Evolutionary conservation across 2,888 invertebrate species (phyloP).

Genomic region (Limnephilus marmoratus): DNA sequence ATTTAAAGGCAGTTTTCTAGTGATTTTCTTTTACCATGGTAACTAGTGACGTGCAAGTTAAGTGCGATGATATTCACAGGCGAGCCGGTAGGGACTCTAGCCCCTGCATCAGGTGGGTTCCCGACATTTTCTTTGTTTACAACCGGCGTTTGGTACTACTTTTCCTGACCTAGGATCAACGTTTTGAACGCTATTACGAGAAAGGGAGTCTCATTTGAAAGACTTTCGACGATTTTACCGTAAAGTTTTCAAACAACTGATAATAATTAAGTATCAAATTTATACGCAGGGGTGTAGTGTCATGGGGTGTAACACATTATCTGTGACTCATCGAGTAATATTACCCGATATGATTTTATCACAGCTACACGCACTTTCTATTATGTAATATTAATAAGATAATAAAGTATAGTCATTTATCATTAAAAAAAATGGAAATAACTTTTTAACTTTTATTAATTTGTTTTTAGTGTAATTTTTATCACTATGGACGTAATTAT

Average conservation of each 20-base stretch:
- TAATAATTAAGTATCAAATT: too few species aligned
- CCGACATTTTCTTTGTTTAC: constrained; percentile 52
- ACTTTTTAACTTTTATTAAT: neutral
- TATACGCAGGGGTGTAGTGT: neutral
- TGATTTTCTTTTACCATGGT: constrained; percentile 13
- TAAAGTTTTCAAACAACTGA: neutral
- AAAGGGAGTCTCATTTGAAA: neutral
- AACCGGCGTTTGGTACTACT: constrained; percentile 42
- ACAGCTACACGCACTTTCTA: neutral
- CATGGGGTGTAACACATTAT: neutral
- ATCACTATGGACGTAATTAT: neutral
- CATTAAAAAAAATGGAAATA: too few species aligned
- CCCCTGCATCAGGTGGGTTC: constrained; percentile 43
- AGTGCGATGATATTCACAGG: constrained; percentile 4
- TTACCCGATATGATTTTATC: neutral
- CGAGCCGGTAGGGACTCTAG: constrained; percentile 21
- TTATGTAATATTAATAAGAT: neutral
- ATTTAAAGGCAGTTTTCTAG: constrained; percentile 17
- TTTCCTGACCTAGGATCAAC: neutral
- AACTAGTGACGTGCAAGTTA: neutral
- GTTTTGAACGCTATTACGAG: neutral
- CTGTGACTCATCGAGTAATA: neutral
- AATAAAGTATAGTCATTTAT: neutral
- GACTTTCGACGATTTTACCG: neutral
- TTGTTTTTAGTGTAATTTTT: neutral